These are phyloP conservation scores for Harpegnathos saltator DNA, from an alignment of 1,140 invertebrate genomes.

Conservation along the genomic window DNA sequence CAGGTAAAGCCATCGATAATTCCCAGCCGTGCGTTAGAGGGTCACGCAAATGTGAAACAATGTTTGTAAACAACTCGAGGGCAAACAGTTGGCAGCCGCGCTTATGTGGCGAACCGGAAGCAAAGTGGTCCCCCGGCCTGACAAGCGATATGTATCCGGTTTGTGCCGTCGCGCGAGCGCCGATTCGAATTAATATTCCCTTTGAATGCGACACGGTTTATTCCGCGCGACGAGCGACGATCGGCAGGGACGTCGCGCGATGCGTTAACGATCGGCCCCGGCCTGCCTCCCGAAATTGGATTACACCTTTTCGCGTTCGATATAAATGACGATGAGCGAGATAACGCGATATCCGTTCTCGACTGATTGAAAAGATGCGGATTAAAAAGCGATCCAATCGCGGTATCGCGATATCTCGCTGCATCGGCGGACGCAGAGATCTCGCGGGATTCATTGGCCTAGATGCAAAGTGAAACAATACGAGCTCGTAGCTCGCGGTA, in stretches of 20 bases:
- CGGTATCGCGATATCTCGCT: slow-evolving; percentile 4
- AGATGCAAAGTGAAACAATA: slow-evolving; percentile 16
- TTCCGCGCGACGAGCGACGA: slow-evolving; percentile 7
- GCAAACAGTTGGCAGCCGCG: slow-evolving; percentile 62
- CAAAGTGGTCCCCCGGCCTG: slow-evolving; percentile 57
- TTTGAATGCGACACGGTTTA: slow-evolving; percentile 51
- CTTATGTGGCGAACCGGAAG: slow-evolving; percentile 66
- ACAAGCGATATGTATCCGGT: slow-evolving; percentile 33
- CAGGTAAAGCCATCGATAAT: slow-evolving; percentile 62
- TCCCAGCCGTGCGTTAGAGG: slow-evolving; percentile 22
- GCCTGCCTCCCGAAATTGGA: slow-evolving; percentile 31
- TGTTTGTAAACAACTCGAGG: slow-evolving; percentile 70
- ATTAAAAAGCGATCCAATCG: slow-evolving; percentile 18
- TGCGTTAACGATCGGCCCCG: slow-evolving; percentile 21
- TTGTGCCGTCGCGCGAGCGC: slow-evolving; percentile 56
- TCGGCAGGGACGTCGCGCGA: background rate
- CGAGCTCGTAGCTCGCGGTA: no score
- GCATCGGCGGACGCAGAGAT: background rate
- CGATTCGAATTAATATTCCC: slow-evolving; percentile 69
- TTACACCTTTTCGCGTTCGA: slow-evolving; percentile 26
- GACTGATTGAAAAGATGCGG: slow-evolving; percentile 27
- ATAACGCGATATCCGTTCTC: slow-evolving; percentile 26
- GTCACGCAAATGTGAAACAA: slow-evolving; percentile 66
- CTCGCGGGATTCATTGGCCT: background rate
- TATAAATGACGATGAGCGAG: slow-evolving; percentile 9